phyloP scores from a whole-genome alignment of 2,888 invertebrate species.

The Stramonita haemastoma region DNA sequence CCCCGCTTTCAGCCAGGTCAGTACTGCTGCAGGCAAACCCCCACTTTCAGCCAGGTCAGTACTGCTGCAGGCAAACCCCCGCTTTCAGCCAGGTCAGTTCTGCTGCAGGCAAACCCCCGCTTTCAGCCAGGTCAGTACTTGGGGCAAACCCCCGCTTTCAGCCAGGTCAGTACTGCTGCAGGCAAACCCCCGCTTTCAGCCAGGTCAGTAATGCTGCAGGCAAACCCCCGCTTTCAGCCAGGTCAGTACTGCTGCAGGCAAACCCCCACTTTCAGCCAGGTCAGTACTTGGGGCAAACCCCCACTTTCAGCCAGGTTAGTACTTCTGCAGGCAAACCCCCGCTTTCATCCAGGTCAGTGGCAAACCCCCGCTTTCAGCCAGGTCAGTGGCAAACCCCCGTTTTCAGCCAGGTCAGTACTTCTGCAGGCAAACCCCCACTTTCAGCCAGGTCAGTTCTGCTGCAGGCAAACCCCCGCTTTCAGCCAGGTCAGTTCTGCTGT shows the following conservation, averaged over 20 bases:
- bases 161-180: too few species aligned
- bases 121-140: too few species aligned
- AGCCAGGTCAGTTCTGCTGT: slow-evolving; percentile 63
- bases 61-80: slow-evolving; percentile 79
- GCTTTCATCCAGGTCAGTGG: too few species aligned
- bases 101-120: too few species aligned
- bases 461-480: slow-evolving; percentile 65
- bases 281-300: slow-evolving; percentile 78
- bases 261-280: slow-evolving; percentile 58
- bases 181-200: slow-evolving; percentile 61
- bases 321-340: too few species aligned
- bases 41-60: too few species aligned
- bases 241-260: too few species aligned
- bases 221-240: slow-evolving; percentile 76
- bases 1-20: slow-evolving; percentile 74
- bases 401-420: too few species aligned
- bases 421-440: slow-evolving; percentile 79
- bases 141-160: slow-evolving; percentile 79
- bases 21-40: too few species aligned
- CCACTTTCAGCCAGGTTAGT: slow-evolving; percentile 73
- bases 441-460: slow-evolving; percentile 72
- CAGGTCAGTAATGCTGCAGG: slow-evolving; percentile 77
- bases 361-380: slow-evolving; percentile 76
- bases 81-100: slow-evolving; percentile 74
- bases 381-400: slow-evolving; percentile 74